These are phyloP conservation scores for Malurus leucopterus DNA, from an alignment of 2,797 vertebrate genomes.

Conservation along the genomic window DNA sequence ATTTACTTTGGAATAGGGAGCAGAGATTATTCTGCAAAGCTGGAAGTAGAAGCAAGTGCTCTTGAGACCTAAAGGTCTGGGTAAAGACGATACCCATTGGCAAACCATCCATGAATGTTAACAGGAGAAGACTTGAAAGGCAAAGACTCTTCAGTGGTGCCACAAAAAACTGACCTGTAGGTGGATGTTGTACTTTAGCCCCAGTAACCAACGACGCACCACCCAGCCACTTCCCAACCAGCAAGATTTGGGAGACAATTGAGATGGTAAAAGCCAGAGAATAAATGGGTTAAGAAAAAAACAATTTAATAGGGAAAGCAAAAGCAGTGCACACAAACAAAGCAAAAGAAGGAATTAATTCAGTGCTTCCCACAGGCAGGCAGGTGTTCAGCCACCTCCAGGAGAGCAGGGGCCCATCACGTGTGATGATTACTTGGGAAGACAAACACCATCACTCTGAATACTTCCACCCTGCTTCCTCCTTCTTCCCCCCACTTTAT, in stretches of 20 bases:
- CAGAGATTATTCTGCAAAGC: background rate
- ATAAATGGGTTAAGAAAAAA: background rate
- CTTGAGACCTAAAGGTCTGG: background rate
- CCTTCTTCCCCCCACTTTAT: background rate
- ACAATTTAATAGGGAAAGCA: background rate
- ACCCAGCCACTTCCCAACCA: fast-evolving
- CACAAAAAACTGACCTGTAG: background rate
- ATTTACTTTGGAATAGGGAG: background rate
- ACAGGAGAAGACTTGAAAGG: background rate
- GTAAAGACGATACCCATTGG: background rate
- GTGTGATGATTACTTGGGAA: too few relatives aligned
- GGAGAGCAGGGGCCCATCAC: background rate
- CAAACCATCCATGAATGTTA: background rate
- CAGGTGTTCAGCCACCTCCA: background rate
- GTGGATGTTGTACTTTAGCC: background rate
- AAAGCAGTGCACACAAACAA: background rate
- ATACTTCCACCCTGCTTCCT: background rate
- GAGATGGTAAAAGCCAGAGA: background rate
- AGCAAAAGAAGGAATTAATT: background rate
- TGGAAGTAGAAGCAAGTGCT: background rate
- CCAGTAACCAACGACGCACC: background rate
- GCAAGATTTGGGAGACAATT: background rate
- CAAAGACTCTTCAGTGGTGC: background rate
- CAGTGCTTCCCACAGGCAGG: background rate
- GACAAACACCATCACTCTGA: background rate